Conservation (phyloP, 2,888 invertebrate species). For the Macropis europaea region DNA sequence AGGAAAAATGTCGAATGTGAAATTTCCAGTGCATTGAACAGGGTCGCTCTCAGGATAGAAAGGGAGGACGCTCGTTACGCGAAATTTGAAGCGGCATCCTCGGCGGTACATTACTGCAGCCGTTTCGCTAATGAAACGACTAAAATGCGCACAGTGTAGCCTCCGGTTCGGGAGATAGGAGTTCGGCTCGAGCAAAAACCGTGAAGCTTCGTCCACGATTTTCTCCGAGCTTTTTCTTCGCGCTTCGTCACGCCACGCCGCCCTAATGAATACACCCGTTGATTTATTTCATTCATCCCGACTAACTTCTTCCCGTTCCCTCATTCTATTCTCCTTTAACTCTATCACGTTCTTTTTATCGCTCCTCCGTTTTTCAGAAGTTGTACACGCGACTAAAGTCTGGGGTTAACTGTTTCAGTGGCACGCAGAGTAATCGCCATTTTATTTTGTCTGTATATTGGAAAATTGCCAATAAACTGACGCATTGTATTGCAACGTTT, state of each 20-base stretch:
- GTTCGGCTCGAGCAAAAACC: background rate
- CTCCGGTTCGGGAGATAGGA: slow-evolving; percentile 10
- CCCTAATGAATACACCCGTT: background rate
- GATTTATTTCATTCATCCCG: background rate
- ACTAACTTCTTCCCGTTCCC: background rate
- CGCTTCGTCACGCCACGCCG: background rate
- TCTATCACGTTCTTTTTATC: too few relatives aligned
- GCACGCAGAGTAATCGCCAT: too few relatives aligned
- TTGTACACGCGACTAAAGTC: too few relatives aligned
- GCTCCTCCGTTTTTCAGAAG: too few relatives aligned
- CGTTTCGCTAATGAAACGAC: slow-evolving; percentile 57
- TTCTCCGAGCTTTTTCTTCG: background rate
- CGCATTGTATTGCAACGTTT: too few relatives aligned
- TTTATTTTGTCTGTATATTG: too few relatives aligned
- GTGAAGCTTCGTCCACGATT: background rate
- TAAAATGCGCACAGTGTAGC: slow-evolving; percentile 49
- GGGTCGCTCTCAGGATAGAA: background rate
- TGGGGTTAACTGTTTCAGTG: too few relatives aligned
- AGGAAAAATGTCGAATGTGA: slow-evolving; percentile 4
- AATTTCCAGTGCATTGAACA: slow-evolving; percentile 28
- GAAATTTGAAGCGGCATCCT: slow-evolving; percentile 46
- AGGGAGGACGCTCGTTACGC: slow-evolving; percentile 21
- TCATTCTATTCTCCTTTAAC: background rate
- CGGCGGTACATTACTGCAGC: slow-evolving; percentile 29
- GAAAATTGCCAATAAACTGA: too few relatives aligned